Base-by-base conservation (phyloP, 2,797 vertebrate genomes). In the Sparidentex hasta region DNA sequence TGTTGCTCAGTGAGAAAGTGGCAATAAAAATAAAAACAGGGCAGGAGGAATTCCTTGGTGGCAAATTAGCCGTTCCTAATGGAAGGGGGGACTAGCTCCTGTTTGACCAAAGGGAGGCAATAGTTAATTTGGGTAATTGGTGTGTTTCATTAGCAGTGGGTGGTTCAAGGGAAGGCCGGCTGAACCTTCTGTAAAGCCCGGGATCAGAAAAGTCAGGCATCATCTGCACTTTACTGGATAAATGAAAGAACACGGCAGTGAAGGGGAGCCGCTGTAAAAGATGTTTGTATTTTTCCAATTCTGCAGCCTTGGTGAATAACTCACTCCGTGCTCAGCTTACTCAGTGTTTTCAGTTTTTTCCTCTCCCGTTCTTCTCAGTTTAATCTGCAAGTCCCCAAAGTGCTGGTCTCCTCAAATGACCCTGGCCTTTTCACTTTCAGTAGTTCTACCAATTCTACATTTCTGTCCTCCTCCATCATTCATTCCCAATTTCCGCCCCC, bases 51-150 rank as follows among this genome's bases (percentile, higher is more conserved):
- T 92, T 91, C 86, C 82, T 86, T 78, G 58, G 90, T 81, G 90
- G 82, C 77, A 93, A 95, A 95, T 94, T 87, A 92, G 85, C 89
- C 74, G 62, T 93, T 87, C 71, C 90, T 94, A 94, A 95, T 94
- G 90, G 84, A 89, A 77, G 76, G 71, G 84, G 77, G 80, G 21
- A 78, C 77, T 70, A 66, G 83, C 77, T 84, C 80, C 69, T 78
- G 82, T 84, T 90, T 83, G 82, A 87, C 82, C 74, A 76, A 79
- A 85, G 86, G 77, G 84, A 90, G 74, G 86, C 75, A 83, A 77
- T 87, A 58, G 84, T 93, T 92, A 84, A 90, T 90, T 92, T 94
- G 82, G 86, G 85, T 89, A 93, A 91, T 90, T 88, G 88, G 82
- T 81, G 80, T 83, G 80, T 90, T 88, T 91, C 84, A 92, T 93